phyloP scores from a whole-genome alignment of 2,888 invertebrate genomes.

The Cancer borealis region DNA sequence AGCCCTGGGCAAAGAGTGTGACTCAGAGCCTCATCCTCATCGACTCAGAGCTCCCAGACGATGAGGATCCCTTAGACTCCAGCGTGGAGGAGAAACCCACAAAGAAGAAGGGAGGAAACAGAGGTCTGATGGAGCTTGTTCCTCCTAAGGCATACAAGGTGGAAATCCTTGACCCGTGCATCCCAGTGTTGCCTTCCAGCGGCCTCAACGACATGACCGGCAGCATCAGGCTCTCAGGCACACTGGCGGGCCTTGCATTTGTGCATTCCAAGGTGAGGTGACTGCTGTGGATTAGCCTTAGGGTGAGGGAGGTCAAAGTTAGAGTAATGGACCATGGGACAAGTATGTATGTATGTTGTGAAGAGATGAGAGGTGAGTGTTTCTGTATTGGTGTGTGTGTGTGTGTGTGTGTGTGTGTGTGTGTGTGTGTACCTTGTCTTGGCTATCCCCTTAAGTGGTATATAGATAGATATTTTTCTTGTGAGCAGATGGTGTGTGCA shows the following conservation, averaged over 20 bases:
- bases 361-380: background rate
- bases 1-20: constrained; percentile 71
- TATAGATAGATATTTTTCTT: no score
- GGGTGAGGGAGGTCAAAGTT: background rate
- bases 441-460: no score
- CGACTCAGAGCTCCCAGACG: constrained; percentile 59
- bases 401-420: no score
- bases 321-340: background rate
- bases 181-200: background rate
- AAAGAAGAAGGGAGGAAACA: constrained; percentile 55
- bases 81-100: constrained; percentile 59
- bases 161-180: constrained; percentile 60
- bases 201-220: constrained; percentile 83
- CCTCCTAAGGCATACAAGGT: constrained; percentile 61
- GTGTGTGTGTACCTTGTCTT: no score
- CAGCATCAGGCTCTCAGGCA: constrained; percentile 87
- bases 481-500: no score
- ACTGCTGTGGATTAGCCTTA: background rate
- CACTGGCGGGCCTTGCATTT: constrained; percentile 88
- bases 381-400: no score
- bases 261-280: constrained; percentile 83
- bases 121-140: constrained; percentile 58
- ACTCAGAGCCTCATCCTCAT: constrained; percentile 70
- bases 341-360: no score
- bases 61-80: constrained; percentile 57